phyloP scores from a whole-genome alignment of 1,140 invertebrate species.

The Pachypeltis micranthus region DNA sequence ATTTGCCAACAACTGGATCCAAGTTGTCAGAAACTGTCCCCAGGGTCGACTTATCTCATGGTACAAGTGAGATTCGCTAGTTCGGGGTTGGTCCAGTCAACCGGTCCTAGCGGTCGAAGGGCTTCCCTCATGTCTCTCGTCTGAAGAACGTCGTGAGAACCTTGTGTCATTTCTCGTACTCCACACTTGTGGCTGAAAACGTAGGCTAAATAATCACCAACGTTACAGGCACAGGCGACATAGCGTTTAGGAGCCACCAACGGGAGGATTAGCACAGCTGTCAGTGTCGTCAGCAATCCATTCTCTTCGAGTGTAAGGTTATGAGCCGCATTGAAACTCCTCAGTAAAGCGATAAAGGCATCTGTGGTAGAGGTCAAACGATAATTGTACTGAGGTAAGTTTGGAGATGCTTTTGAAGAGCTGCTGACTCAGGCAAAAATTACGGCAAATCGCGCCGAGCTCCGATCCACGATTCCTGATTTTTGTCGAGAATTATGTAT shows the following conservation, averaged over 20 bases:
- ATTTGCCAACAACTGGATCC: conserved; percentile 87
- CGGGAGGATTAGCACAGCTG: conserved; percentile 63
- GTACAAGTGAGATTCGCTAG: conserved; percentile 81
- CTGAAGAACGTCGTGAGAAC: conserved; percentile 78
- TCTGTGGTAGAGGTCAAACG: too few relatives aligned
- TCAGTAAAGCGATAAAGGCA: conserved; percentile 64
- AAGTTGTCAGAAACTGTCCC: conserved; percentile 87
- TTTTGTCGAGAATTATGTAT: too few relatives aligned
- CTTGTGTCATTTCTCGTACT: conserved; percentile 57
- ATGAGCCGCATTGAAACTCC: conserved; percentile 79
- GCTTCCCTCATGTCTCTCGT: conserved; percentile 88
- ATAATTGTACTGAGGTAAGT: too few relatives aligned
- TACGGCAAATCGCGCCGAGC: too few relatives aligned
- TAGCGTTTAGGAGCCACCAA: conserved; percentile 42
- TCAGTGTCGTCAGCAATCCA: conserved; percentile 76
- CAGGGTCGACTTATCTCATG: conserved; percentile 68
- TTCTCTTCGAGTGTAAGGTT: conserved; percentile 74
- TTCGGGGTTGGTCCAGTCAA: conserved; percentile 78
- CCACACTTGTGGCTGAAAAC: conserved; percentile 68
- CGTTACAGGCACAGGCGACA: conserved; percentile 80
- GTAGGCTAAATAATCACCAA: conserved; percentile 81
- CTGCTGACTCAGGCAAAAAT: too few relatives aligned
- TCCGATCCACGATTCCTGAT: too few relatives aligned
- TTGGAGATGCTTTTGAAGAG: too few relatives aligned
- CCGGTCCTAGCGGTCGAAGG: conserved; percentile 76